These are phyloP conservation scores for Dicrostonyx torquatus DNA, from an alignment of 2,797 vertebrate genomes.

Conservation along the genomic window DNA sequence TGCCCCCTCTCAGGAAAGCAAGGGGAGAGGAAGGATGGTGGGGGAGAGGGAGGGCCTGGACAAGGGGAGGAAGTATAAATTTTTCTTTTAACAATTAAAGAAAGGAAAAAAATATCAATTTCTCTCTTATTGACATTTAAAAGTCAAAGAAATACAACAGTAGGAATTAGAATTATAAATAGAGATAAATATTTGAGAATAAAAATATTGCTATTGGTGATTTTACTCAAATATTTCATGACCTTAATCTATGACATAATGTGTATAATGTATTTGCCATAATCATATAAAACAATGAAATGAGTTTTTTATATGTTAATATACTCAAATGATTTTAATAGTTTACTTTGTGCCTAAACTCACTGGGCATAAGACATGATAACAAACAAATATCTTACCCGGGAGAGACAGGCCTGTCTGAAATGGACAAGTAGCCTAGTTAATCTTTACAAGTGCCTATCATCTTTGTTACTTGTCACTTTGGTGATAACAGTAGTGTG, in stretches of 20 bases:
- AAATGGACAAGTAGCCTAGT: slow-evolving; percentile 9
- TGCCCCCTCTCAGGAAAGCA: no score
- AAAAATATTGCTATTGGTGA: background rate
- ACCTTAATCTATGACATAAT: background rate
- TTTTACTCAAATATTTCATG: background rate
- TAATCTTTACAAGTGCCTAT: slow-evolving; percentile 4
- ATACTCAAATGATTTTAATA: background rate
- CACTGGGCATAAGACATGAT: background rate
- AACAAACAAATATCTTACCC: background rate
- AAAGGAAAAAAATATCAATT: background rate
- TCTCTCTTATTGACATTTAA: no score
- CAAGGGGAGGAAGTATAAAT: no score
- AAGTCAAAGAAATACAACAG: background rate
- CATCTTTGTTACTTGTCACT: slow-evolving; percentile 54
- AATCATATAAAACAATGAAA: background rate
- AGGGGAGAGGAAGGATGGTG: no score
- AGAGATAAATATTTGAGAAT: background rate
- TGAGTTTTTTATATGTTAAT: background rate
- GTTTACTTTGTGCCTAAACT: background rate
- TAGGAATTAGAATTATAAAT: background rate
- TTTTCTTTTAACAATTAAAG: no score
- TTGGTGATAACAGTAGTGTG: slow-evolving; percentile 28
- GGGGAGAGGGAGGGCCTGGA: no score
- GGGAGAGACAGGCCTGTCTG: background rate
- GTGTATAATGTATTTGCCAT: background rate